phyloP scores from a whole-genome alignment of 1,140 invertebrate species.

The Scaptomyza pallida region DNA sequence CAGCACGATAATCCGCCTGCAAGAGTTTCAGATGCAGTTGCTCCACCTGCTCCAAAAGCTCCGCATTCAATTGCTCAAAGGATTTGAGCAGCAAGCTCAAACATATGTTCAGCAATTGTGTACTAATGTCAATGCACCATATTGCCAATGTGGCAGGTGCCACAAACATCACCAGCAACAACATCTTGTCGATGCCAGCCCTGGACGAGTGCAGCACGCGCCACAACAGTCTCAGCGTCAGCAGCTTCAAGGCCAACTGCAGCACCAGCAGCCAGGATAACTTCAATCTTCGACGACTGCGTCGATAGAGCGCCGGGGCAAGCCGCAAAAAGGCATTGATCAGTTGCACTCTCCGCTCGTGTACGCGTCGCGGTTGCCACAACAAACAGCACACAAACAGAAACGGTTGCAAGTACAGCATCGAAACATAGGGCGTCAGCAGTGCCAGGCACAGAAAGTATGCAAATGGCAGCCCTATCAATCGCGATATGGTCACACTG shows the following conservation, averaged over 20 bases:
- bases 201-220: neutral
- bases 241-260: conserved; percentile 40
- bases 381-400: conserved; percentile 47
- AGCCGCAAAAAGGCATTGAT: conserved; percentile 45
- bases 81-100: conserved; percentile 41
- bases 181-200: neutral
- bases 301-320: conserved; percentile 33
- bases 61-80: conserved; percentile 43
- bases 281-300: conserved; percentile 23
- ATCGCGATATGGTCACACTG: conserved; percentile 45
- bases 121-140: conserved; percentile 51
- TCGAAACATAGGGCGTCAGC: conserved; percentile 15
- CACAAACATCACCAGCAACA: conserved; percentile 6
- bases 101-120: conserved; percentile 41
- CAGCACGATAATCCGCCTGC: conserved; percentile 23
- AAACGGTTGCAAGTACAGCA: conserved; percentile 52
- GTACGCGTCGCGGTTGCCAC: conserved; percentile 30
- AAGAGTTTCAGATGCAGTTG: conserved; percentile 32
- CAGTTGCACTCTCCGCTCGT: conserved; percentile 21
- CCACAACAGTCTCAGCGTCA: conserved; percentile 38
- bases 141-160: conserved; percentile 39
- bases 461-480: conserved; percentile 38
- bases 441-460: conserved; percentile 45
- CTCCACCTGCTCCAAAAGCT: conserved; percentile 22
- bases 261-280: conserved; percentile 45